Evolutionary conservation across 2,888 invertebrate species (phyloP).

Genomic region (Pharmacophagus antenor): DNA sequence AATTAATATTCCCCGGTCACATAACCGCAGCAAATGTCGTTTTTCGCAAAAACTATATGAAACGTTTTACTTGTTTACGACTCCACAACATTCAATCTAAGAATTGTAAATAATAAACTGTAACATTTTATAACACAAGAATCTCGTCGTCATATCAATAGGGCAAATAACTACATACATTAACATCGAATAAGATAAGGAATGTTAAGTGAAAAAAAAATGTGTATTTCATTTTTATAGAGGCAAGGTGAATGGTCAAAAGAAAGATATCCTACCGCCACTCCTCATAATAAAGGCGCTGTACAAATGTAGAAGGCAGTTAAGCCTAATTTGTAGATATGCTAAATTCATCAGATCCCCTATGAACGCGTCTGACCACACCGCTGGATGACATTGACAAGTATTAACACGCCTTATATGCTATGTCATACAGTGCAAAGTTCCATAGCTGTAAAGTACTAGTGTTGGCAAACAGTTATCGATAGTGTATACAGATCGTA

Average conservation of each 20-base stretch:
- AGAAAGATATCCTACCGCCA: conserved; percentile 13
- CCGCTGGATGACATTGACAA: background rate
- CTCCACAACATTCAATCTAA: background rate
- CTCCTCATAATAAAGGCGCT: conserved; percentile 16
- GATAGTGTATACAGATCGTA: conserved; percentile 29
- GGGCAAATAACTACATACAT: conserved; percentile 7
- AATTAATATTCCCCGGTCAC: too few species aligned
- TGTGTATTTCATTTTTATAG: conserved; percentile 3
- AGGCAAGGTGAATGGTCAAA: background rate
- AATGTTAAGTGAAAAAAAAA: conserved; percentile 15
- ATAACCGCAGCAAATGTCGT: too few species aligned
- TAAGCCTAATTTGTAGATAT: conserved; percentile 30
- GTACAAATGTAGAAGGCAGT: conserved; percentile 27
- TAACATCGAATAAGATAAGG: conserved; percentile 10
- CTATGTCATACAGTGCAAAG: background rate
- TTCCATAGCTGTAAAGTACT: background rate
- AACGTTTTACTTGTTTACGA: background rate
- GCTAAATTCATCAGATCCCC: conserved; percentile 25
- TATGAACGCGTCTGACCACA: conserved; percentile 25
- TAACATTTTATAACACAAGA: background rate
- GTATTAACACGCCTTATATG: background rate
- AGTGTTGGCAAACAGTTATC: conserved; percentile 18
- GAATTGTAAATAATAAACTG: background rate
- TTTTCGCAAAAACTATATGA: too few species aligned
- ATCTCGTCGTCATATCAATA: conserved; percentile 1